Conservation (phyloP, 2,888 invertebrate species). For the Calameuta idolon region DNA sequence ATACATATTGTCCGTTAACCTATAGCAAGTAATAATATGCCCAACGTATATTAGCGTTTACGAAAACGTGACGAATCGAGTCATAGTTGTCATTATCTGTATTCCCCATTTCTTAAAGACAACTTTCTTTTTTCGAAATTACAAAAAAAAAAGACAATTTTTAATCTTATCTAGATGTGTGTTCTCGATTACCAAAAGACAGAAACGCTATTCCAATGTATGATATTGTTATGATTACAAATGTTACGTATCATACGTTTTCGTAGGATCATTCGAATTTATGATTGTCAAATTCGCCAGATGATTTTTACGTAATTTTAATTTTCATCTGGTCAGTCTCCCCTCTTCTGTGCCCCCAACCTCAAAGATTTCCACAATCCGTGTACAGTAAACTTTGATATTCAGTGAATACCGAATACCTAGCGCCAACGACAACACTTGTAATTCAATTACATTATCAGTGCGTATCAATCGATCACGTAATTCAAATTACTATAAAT, state of each 20-base stretch:
- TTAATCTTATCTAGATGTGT: neutral
- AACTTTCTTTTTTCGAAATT: neutral
- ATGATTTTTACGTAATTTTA: neutral
- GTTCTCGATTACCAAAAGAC: neutral
- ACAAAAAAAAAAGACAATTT: neutral
- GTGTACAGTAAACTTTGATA: neutral
- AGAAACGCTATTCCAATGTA: neutral
- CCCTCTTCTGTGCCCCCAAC: too few relatives aligned
- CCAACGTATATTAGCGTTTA: conserved; percentile 3
- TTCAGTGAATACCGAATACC: neutral
- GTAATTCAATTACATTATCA: neutral
- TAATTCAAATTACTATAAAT: neutral
- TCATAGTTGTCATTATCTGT: neutral
- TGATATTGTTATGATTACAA: neutral
- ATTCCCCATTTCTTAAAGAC: neutral
- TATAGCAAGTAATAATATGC: conserved; percentile 48
- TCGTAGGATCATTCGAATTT: neutral
- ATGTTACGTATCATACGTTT: too few relatives aligned
- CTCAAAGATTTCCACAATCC: too few relatives aligned
- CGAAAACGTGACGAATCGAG: neutral
- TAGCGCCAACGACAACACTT: neutral
- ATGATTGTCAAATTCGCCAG: neutral
- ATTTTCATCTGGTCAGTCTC: neutral
- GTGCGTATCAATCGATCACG: neutral
- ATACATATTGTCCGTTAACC: conserved; percentile 48